Evolutionary conservation across 2,113 vertebrate genomes (phyloP).

Genomic region (Sinocyclocheilus anophthalmus): DNA sequence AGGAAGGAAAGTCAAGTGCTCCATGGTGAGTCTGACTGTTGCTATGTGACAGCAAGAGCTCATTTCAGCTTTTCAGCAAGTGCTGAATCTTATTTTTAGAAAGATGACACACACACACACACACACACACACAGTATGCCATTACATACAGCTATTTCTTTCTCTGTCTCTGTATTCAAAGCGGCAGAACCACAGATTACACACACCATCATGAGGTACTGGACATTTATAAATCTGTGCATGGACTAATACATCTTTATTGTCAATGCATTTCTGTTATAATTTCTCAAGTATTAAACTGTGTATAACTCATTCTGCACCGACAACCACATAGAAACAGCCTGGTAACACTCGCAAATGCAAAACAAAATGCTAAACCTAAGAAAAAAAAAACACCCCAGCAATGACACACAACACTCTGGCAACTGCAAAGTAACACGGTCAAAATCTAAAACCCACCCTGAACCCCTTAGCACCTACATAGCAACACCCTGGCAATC

Average conservation of each 20-base stretch:
- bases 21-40: constrained; percentile 14
- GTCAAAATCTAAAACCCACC: not conserved
- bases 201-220: not conserved
- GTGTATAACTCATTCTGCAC: not conserved
- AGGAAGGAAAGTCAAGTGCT: constrained; percentile 16
- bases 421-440: not conserved
- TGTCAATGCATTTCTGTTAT: not conserved
- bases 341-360: not conserved
- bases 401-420: not conserved
- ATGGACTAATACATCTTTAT: not conserved
- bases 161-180: constrained; percentile 1
- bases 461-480: too few relatives aligned
- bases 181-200: not conserved
- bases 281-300: not conserved
- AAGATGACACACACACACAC: not conserved
- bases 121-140: not conserved
- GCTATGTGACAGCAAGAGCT: constrained; percentile 40
- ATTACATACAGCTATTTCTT: not conserved
- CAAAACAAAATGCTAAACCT: not conserved
- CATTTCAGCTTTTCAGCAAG: constrained; percentile 42
- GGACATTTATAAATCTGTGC: too few relatives aligned
- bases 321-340: not conserved
- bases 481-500: not conserved
- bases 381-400: not conserved
- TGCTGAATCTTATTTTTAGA: constrained; percentile 28